phyloP scores from a whole-genome alignment of 2,113 vertebrate species.

The Gymnogyps californianus region DNA sequence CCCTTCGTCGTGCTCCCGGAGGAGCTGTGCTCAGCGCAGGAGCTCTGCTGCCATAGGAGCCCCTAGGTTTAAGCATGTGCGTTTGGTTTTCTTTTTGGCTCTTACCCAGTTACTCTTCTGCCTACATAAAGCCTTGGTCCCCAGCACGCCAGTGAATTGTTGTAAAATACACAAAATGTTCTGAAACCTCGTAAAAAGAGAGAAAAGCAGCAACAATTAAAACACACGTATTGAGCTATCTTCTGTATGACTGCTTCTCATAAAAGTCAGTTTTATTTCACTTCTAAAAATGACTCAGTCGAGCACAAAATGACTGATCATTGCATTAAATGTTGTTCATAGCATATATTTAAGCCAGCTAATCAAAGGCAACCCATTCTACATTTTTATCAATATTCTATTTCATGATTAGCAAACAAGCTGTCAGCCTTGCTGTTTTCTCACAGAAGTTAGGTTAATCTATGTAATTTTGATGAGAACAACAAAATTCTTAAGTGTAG shows the following conservation, averaged over 20 bases:
- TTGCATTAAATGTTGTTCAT: neutral
- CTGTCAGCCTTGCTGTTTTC: neutral
- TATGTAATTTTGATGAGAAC: neutral
- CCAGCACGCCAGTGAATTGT: neutral
- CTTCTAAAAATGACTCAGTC: neutral
- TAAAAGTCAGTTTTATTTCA: neutral
- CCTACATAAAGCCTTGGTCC: neutral
- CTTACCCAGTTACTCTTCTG: neutral
- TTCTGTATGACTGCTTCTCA: neutral
- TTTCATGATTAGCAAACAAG: neutral
- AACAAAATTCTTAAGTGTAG: neutral
- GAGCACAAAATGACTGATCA: neutral
- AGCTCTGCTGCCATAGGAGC: neutral
- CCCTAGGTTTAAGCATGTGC: accelerated
- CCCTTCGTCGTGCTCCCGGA: accelerated
- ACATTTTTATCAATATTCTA: neutral
- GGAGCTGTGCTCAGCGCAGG: neutral
- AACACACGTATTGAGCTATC: neutral
- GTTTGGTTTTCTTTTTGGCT: neutral
- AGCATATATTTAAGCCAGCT: neutral
- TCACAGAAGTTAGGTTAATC: neutral
- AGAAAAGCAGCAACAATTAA: neutral
- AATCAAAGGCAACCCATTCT: neutral
- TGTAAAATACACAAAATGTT: neutral
- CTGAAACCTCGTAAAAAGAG: neutral